Evolutionary conservation across 2,113 vertebrate genomes (phyloP).

Genomic region (Gopherus flavomarginatus): DNA sequence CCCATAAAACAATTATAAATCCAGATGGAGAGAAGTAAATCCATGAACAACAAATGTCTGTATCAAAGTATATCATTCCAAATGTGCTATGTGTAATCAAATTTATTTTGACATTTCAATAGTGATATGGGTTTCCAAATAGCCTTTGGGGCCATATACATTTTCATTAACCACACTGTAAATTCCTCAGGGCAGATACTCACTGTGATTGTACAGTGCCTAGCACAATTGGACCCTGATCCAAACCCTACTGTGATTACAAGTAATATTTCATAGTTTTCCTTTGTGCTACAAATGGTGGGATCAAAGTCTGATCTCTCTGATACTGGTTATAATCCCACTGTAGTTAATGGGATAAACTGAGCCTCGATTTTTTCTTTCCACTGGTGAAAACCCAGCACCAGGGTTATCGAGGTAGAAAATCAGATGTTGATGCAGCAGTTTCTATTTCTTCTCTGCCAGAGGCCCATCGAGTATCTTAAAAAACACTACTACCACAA

Average conservation of each 20-base stretch:
- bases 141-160: fast-evolving
- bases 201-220: neutral
- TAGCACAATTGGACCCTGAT: neutral
- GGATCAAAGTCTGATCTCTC: neutral
- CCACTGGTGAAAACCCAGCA: neutral
- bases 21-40: neutral
- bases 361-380: neutral
- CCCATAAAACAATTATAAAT: neutral
- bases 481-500: neutral
- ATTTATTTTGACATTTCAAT: neutral
- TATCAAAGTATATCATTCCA: neutral
- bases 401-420: neutral
- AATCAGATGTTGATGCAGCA: neutral
- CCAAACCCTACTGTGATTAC: neutral
- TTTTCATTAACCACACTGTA: neutral
- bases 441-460: neutral
- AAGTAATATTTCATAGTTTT: neutral
- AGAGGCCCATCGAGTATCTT: neutral
- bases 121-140: neutral
- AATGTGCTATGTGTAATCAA: neutral
- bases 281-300: neutral
- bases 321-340: neutral
- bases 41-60: neutral
- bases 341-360: neutral
- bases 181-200: neutral